Conservation (phyloP, 2,888 invertebrate species). For the Dendrolimus pini region DNA sequence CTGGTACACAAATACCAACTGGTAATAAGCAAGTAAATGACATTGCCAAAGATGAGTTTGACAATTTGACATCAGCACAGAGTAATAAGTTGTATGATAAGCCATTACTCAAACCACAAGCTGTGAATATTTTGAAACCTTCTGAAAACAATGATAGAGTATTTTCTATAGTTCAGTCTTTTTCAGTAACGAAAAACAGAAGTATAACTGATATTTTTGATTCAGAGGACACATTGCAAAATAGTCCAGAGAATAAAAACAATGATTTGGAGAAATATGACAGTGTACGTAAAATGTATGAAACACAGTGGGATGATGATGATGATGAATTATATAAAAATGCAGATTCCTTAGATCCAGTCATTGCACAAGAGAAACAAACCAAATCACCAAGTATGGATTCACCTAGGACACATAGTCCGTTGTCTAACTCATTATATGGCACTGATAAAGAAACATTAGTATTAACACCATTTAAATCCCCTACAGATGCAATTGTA, state of each 20-base stretch:
- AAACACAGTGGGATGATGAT: conserved; percentile 62
- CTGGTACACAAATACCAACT: not conserved
- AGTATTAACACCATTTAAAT: conserved; percentile 19
- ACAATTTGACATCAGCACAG: conserved; percentile 20
- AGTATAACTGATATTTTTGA: conserved; percentile 67
- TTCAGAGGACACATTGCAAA: conserved; percentile 23
- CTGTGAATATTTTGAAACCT: conserved; percentile 15
- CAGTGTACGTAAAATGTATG: conserved; percentile 37
- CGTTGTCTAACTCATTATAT: conserved; percentile 37
- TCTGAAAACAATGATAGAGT: conserved; percentile 34
- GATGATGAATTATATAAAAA: conserved; percentile 65
- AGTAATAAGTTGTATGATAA: conserved; percentile 42
- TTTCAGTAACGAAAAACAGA: conserved; percentile 41
- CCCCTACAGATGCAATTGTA: conserved; percentile 28
- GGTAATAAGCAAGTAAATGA: conserved; percentile 18
- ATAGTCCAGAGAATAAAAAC: conserved; percentile 31
- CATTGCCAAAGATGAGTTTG: conserved; percentile 38
- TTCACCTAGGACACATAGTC: conserved; percentile 24
- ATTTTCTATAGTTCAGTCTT: conserved; percentile 55
- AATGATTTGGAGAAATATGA: conserved; percentile 40
- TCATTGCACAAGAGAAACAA: not conserved
- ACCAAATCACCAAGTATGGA: conserved; percentile 10
- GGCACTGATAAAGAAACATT: conserved; percentile 19
- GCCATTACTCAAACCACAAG: conserved; percentile 13
- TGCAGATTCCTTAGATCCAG: conserved; percentile 26